Evolutionary conservation across 2,888 invertebrate genomes (phyloP).

Genomic region (Caprella mutica): DNA sequence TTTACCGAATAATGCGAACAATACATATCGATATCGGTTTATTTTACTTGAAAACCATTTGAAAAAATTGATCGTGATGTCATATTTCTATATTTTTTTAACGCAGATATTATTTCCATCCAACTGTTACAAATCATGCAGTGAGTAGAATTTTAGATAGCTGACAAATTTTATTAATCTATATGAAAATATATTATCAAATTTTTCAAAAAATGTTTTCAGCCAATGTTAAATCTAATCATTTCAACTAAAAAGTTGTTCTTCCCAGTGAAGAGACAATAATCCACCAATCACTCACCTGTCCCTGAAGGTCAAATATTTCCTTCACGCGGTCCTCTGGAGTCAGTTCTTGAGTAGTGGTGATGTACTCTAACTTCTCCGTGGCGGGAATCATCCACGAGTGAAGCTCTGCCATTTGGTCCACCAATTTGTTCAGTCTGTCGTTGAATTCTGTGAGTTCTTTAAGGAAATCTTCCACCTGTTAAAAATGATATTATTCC

Average conservation of each 20-base stretch:
- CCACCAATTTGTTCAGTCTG: conserved; percentile 23
- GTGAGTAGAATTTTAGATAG: too few species aligned
- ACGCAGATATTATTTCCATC: too few species aligned
- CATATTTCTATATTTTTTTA: too few species aligned
- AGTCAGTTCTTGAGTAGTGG: conserved; percentile 24
- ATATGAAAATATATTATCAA: too few species aligned
- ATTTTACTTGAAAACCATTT: too few species aligned
- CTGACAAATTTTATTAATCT: too few species aligned
- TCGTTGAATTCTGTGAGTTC: conserved; percentile 30
- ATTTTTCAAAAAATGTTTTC: background rate
- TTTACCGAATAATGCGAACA: too few species aligned
- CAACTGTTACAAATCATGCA: too few species aligned
- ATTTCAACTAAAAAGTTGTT: too few species aligned
- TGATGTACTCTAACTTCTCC: conserved; percentile 32
- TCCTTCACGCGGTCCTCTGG: conserved; percentile 34
- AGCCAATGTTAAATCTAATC: background rate
- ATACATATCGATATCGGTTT: too few species aligned
- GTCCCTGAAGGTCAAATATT: conserved; percentile 31
- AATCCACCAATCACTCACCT: conserved; percentile 14
- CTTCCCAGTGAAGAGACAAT: background rate
- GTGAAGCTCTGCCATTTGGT: conserved; percentile 18
- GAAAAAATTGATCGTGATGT: too few species aligned
- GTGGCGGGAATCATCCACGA: conserved; percentile 33
- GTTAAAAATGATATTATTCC: background rate
- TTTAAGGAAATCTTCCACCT: conserved; percentile 21